phyloP scores from a whole-genome alignment of 2,888 invertebrate genomes.

The Aelia acuminata region DNA sequence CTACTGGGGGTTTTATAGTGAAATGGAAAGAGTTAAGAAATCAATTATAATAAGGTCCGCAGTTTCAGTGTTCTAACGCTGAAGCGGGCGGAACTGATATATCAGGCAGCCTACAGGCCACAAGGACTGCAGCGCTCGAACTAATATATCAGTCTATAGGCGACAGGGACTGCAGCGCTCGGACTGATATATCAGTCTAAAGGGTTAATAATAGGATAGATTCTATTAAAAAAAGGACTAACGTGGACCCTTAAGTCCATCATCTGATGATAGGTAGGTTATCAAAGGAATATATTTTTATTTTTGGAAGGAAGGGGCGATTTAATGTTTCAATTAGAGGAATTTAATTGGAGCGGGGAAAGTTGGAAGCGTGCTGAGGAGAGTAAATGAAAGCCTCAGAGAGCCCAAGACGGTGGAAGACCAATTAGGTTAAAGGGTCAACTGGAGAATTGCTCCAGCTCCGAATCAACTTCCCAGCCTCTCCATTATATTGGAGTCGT shows the following conservation, averaged over 20 bases:
- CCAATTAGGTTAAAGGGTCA: conserved; percentile 30
- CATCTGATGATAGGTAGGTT: not conserved
- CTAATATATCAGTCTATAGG: no score
- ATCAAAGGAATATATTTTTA: no score
- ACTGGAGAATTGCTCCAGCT: not conserved
- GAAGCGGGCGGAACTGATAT: no score
- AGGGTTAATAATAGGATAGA: no score
- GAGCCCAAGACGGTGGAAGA: not conserved
- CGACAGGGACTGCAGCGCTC: no score
- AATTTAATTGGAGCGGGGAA: not conserved
- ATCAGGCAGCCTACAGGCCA: no score
- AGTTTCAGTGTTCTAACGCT: no score
- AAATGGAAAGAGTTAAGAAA: no score
- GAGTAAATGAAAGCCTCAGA: not conserved
- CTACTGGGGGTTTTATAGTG: no score
- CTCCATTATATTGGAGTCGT: not conserved
- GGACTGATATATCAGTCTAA: no score
- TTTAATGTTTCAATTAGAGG: not conserved
- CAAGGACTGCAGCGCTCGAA: no score
- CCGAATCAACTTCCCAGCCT: not conserved
- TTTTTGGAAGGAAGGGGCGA: not conserved
- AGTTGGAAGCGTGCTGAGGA: not conserved
- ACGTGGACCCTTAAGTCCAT: not conserved
- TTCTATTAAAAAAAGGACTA: not conserved
- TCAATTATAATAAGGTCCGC: no score